Percentiles rank a stretch among this genome's conserved stretches.
Conservation (phyloP, 1,140 invertebrate genomes). For the Cydia fagiglandana region DNA sequence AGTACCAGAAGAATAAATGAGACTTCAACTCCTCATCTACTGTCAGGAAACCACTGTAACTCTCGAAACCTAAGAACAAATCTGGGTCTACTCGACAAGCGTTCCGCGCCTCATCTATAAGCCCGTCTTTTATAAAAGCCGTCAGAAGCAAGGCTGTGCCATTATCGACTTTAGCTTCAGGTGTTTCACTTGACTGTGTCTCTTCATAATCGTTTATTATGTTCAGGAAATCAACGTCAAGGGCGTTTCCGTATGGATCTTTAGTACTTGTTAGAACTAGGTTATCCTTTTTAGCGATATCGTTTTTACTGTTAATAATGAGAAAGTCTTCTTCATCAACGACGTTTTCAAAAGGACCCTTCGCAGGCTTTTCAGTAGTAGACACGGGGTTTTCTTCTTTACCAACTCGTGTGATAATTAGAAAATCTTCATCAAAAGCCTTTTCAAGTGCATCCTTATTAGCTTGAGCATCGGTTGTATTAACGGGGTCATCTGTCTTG, state of each 20-base stretch:
- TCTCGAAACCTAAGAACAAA: conserved; percentile 59
- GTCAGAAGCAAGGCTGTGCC: conserved; percentile 83
- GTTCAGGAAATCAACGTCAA: conserved; percentile 7
- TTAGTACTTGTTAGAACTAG: conserved; percentile 31
- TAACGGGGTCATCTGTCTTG: not conserved
- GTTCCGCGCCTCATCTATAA: conserved; percentile 51
- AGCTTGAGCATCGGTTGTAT: not conserved
- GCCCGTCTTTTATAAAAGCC: conserved; percentile 81
- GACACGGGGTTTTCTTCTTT: not conserved
- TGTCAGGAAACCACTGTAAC: conserved; percentile 82
- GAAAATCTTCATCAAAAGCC: not conserved
- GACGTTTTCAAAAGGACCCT: not conserved
- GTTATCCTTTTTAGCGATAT: conserved; percentile 43
- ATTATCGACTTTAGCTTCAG: conserved; percentile 65
- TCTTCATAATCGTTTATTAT: conserved; percentile 28
- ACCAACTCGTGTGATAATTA: not conserved
- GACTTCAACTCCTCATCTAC: conserved; percentile 82
- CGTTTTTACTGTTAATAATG: conserved; percentile 41
- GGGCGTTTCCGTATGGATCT: not conserved
- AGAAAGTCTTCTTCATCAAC: not conserved
- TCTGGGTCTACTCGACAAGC: conserved; percentile 51
- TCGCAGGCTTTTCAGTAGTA: not conserved
- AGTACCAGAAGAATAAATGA: conserved; percentile 86
- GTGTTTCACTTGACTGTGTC: conserved; percentile 30
- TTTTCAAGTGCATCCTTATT: not conserved